These are phyloP conservation scores for Oncorhynchus masou DNA, from an alignment of 2,113 vertebrate genomes.

Conservation along the genomic window DNA sequence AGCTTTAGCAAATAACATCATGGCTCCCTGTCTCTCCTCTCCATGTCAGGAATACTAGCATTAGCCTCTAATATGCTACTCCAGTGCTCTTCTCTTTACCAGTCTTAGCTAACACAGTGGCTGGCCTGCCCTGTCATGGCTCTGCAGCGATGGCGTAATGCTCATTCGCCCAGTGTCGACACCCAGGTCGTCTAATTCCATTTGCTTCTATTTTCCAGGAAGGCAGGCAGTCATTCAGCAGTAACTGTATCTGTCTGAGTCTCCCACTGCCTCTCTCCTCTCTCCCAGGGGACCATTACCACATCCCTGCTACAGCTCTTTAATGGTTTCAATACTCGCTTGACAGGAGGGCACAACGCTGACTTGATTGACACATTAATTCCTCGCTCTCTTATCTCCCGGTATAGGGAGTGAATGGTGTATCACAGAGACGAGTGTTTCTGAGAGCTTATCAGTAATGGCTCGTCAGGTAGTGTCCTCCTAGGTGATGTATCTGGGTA, in stretches of 20 bases:
- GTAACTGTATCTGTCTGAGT: slow-evolving; percentile 54
- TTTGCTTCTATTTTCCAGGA: slow-evolving; percentile 60
- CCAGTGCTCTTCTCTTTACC: neutral
- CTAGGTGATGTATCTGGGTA: slow-evolving; percentile 39
- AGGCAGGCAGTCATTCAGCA: slow-evolving; percentile 59
- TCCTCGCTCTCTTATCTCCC: slow-evolving; percentile 61
- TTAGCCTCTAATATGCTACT: slow-evolving; percentile 22
- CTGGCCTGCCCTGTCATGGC: slow-evolving; percentile 8
- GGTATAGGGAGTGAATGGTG: slow-evolving; percentile 52
- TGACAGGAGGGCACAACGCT: slow-evolving; percentile 36
- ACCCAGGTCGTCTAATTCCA: slow-evolving; percentile 54
- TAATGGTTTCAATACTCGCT: slow-evolving; percentile 55
- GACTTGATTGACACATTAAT: slow-evolving; percentile 69
- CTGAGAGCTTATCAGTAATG: slow-evolving; percentile 61
- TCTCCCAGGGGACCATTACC: slow-evolving; percentile 63
- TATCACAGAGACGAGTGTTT: slow-evolving; percentile 41
- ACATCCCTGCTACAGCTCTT: slow-evolving; percentile 59
- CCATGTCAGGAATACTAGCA: slow-evolving; percentile 14
- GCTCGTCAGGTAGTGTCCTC: slow-evolving; percentile 59
- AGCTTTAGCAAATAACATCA: slow-evolving; percentile 48
- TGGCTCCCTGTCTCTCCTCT: neutral
- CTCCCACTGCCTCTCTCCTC: neutral
- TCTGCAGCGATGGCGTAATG: neutral
- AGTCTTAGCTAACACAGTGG: neutral
- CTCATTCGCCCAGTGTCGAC: neutral